Evolutionary conservation across 2,113 vertebrate species (phyloP).

Genomic region (Uria lomvia): DNA sequence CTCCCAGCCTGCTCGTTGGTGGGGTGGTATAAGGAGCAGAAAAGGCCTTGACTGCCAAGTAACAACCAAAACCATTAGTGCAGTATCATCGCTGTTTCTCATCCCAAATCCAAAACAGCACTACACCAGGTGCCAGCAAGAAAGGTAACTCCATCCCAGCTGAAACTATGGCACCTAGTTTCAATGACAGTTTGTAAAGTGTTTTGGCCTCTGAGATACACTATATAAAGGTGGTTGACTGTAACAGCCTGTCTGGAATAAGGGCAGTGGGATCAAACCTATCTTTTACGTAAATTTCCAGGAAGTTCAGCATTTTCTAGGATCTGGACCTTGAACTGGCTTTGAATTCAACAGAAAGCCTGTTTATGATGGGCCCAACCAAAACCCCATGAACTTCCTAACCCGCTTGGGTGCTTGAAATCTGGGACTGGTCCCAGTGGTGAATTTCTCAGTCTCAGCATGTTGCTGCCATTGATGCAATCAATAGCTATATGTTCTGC

Average conservation of each 20-base stretch:
- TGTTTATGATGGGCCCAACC: neutral
- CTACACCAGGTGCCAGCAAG: neutral
- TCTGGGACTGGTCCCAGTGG: neutral
- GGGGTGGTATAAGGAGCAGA: neutral
- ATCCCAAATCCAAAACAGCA: neutral
- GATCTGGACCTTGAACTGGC: neutral
- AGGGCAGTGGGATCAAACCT: neutral
- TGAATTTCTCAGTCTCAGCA: neutral
- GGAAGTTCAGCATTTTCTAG: neutral
- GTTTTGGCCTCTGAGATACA: neutral
- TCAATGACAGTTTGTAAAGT: neutral
- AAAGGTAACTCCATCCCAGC: neutral
- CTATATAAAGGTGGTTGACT: neutral
- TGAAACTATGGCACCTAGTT: neutral
- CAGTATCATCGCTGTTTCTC: neutral
- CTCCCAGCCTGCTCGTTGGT: neutral
- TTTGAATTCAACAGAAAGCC: neutral
- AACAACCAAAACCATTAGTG: neutral
- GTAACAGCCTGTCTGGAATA: neutral
- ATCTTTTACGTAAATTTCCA: neutral
- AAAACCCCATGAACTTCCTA: neutral
- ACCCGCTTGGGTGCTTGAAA: neutral
- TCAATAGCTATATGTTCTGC: neutral
- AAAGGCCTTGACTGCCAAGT: neutral
- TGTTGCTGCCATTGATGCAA: neutral